Base-by-base conservation (phyloP, 1,140 invertebrate genomes). In the Cepaea nemoralis region DNA sequence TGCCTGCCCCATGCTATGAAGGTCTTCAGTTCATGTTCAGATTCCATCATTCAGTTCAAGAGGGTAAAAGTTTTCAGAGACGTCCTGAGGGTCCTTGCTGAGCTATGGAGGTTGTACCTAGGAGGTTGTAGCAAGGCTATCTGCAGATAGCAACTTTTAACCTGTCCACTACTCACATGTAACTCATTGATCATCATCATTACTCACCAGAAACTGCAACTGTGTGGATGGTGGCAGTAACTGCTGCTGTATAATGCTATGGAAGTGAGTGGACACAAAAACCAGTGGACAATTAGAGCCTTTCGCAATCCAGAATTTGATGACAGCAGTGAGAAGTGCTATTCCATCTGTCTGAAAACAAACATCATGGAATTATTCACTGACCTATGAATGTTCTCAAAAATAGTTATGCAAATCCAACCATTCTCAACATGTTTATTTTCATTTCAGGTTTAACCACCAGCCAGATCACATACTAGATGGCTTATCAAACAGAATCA, bases 261-360 rank as follows among this genome's bases (percentile, higher is more conserved):
- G 93, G 85, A 95, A 95, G 91, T 97, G 96, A 24, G 96, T 97
- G 0, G 95, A 94, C 1, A 95, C 91, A 50, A 97, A 92, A 0
- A 96, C 88, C 87, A 96, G 95, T 8, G 96, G 96, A 89, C 94
- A 95, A 22, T 92, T 74, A 0, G 88, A 66, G 1, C 87, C 92
- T 77, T 83, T 86, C 31, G 92, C 89, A 8, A 95, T 87, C 90
- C 96, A 95, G 87, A 94, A 91, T 80, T 93, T 93, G 1, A 97
- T 85, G 50, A 93, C 93, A 2, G 94, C 93, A 12, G 93, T 92
- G 1, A 97, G 89, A 42, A 97, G 90, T 12, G 94, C 92, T 48
- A 95, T 87, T 0, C 96, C 96, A 91, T 96, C 96, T 0, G 93
- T 90, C 91, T 92, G 80, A 12, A 80, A 35, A 70, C 37, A 55